These are phyloP conservation scores for Cherax destructor DNA, from an alignment of 1,140 invertebrate species.

Conservation along the genomic window DNA sequence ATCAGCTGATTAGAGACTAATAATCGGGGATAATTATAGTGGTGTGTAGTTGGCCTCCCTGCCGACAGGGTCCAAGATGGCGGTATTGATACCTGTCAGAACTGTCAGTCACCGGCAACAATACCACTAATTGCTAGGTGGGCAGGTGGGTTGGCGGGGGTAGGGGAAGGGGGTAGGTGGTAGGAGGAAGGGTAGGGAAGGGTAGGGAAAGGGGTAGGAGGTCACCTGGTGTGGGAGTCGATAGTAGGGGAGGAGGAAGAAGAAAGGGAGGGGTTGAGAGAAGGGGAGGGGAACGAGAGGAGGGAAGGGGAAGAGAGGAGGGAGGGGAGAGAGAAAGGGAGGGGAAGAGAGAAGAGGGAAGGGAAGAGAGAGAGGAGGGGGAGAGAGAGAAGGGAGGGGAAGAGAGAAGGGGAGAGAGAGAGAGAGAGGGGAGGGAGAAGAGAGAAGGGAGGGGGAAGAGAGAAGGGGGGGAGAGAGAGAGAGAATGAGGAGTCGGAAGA, in stretches of 20 bases:
- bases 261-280: neutral
- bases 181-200: no score
- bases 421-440: no score
- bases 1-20: neutral
- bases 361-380: neutral
- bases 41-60: neutral
- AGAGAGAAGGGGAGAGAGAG: no score
- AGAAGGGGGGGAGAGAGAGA: neutral
- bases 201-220: no score
- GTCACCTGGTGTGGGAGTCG: no score
- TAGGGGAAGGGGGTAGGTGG: neutral
- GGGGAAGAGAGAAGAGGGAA: neutral
- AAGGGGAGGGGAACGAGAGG: neutral
- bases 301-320: neutral
- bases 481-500: neutral
- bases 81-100: conserved; percentile 22
- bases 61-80: neutral
- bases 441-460: no score
- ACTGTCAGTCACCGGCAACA: conserved; percentile 20
- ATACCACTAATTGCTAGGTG: conserved; percentile 44
- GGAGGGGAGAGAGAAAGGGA: neutral
- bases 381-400: no score
- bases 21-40: neutral
- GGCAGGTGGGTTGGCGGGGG: neutral
- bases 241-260: no score